Conservation (phyloP, 2,888 invertebrate species). For the Epirrita christyi region DNA sequence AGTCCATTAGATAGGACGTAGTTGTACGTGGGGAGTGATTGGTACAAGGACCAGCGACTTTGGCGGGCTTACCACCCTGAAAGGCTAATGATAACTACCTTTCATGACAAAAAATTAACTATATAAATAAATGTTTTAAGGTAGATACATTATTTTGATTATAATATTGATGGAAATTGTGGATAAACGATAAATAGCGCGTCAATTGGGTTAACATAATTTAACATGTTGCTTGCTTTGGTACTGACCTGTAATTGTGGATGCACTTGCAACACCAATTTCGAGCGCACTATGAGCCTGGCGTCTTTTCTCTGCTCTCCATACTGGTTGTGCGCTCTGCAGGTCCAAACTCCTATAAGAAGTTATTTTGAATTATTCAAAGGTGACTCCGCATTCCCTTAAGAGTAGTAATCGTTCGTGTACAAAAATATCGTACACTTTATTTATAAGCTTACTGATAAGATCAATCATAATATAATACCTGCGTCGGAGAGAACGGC, state of each 20-base stretch:
- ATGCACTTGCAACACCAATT: constrained; percentile 86
- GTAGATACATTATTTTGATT: too few species aligned
- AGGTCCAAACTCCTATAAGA: constrained; percentile 87
- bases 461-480: constrained; percentile 3
- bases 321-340: constrained; percentile 89
- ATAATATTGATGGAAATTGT: too few species aligned
- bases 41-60: background rate
- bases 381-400: too few species aligned
- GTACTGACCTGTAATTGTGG: constrained; percentile 74
- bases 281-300: constrained; percentile 86
- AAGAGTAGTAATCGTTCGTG: background rate
- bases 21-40: background rate
- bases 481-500: constrained; percentile 86
- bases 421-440: too few species aligned
- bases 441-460: background rate
- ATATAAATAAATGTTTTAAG: too few species aligned
- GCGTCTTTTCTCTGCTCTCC: constrained; percentile 89
- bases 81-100: too few species aligned
- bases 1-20: background rate
- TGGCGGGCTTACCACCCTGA: too few species aligned
- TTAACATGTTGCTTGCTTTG: too few species aligned
- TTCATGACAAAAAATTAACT: too few species aligned
- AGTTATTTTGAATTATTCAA: background rate
- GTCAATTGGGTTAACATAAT: too few species aligned
- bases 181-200: too few species aligned